Conservation (phyloP, 2,888 invertebrate species). For the Drosophila histrio region DNA sequence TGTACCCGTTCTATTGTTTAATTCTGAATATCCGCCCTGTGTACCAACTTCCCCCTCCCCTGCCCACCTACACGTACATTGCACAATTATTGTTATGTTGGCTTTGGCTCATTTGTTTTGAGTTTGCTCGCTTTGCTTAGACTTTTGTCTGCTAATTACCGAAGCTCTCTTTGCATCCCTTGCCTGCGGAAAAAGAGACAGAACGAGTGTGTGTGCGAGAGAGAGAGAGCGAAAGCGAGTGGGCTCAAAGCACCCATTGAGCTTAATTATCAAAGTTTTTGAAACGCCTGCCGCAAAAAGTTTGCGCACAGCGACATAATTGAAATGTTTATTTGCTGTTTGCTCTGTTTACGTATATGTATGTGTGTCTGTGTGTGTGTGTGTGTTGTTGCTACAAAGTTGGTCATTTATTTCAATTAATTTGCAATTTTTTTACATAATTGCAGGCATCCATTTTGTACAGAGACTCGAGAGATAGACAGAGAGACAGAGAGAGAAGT, state of each 20-base stretch:
- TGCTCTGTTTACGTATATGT: slow-evolving; percentile 22
- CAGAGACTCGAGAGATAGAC: neutral
- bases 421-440: slow-evolving; percentile 60
- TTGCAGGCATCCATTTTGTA: slow-evolving; percentile 39
- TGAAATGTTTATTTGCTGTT: slow-evolving; percentile 65
- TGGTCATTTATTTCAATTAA: slow-evolving; percentile 67
- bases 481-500: neutral
- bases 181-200: neutral
- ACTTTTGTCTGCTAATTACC: slow-evolving; percentile 61
- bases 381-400: slow-evolving; percentile 33
- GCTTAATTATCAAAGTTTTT: slow-evolving; percentile 68
- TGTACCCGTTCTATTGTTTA: slow-evolving; percentile 31
- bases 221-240: neutral
- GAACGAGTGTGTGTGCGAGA: neutral
- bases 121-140: slow-evolving; percentile 49
- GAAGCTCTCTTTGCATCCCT: slow-evolving; percentile 7
- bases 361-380: slow-evolving; percentile 2
- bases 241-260: slow-evolving; percentile 36
- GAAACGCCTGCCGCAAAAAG: slow-evolving; percentile 38
- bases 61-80: neutral
- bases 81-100: slow-evolving; percentile 36
- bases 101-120: slow-evolving; percentile 63
- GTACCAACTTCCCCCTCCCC: neutral
- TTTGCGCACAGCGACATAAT: slow-evolving; percentile 61
- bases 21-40: neutral